These are phyloP conservation scores for Heptranchias perlo DNA, from an alignment of 2,113 vertebrate species.

Conservation along the genomic window DNA sequence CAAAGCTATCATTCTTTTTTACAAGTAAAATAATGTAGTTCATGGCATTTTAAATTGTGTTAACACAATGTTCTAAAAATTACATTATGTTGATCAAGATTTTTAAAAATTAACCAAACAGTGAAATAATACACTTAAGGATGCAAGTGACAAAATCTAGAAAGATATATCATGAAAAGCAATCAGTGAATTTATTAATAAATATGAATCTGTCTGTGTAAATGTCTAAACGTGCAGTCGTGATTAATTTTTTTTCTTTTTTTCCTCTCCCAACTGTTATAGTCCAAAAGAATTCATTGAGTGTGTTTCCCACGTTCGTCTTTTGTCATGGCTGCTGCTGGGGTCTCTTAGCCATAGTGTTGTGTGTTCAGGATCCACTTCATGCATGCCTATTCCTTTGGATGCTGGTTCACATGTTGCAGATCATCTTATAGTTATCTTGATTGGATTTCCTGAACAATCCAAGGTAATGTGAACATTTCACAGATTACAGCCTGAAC, in stretches of 20 bases:
- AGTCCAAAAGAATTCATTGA: slow-evolving; percentile 99
- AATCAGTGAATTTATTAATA: slow-evolving; percentile 11
- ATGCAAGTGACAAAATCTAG: neutral
- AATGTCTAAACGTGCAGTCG: neutral
- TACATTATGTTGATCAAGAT: neutral
- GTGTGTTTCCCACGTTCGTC: slow-evolving; percentile 92
- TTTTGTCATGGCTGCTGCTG: slow-evolving; percentile 93
- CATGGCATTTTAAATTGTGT: neutral
- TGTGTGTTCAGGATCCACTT: slow-evolving; percentile 85
- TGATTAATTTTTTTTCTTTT: slow-evolving; percentile 12
- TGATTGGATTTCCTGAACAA: slow-evolving; percentile 97
- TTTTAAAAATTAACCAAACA: neutral
- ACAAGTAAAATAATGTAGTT: neutral
- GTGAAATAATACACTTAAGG: neutral
- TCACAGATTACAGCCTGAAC: neutral
- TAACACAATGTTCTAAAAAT: neutral
- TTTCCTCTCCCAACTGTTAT: slow-evolving; percentile 36
- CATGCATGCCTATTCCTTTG: slow-evolving; percentile 92
- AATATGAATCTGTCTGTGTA: neutral
- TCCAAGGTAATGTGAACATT: slow-evolving; percentile 73
- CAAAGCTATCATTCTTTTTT: neutral
- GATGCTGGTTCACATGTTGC: slow-evolving; percentile 96
- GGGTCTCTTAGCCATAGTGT: slow-evolving; percentile 92
- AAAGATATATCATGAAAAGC: neutral
- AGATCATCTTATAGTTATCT: slow-evolving; percentile 95